Base-by-base conservation (phyloP, 2,797 vertebrate genomes). In the Scleropages formosus region DNA sequence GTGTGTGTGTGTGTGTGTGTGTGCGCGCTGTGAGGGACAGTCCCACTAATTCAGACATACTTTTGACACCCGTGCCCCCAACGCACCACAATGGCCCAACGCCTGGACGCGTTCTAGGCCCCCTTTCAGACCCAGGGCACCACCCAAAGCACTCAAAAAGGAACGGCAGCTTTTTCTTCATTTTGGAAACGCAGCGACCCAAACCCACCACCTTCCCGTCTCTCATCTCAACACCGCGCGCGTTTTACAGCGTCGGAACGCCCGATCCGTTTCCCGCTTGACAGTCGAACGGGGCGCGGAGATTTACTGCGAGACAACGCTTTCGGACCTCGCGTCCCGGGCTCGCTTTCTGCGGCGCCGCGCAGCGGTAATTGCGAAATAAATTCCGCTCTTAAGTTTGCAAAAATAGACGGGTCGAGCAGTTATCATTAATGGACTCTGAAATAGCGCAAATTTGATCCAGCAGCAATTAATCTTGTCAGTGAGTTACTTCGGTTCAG, bases 381-480 rank as follows among this genome's bases (percentile, higher is more conserved):
- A 49, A 67, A 46, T 56, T 61, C 20, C 3, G 53, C 56, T 66
- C 60, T 70, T 26, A 62, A 62, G 58, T 73, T n/a, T 73, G 58
- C 44, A 51, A 76, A 76, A 12, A 39, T n/a, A 60, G 16, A 62
- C 46, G 70, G 70, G 62, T 39, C 59, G 31, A 76, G 47, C 58
- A 46, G 20, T 51, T 70, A 49, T 76, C 64, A 75, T 60, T 61
- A 60, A 67, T 24, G 51, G 46, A 22, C 75, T 51, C 58, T 53
- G 58, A 76, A 76, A 76, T 60, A 70, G 65, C 12, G 61, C 22
- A 51, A 69, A 56, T 70, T 62, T 15, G 44, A 71, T 67, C 66
- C 66, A 62, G 63, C 51, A 68, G 74, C 53, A 75, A 75, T 75
- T 69, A 69, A 60, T 53, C 46, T 49, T 71, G 58, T 27, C 75